A percentile compares a stretch with the other conserved stretches of the same genome.
Evolutionary conservation across 2,888 invertebrate genomes (phyloP).

Genomic region (Cephus spinipes): DNA sequence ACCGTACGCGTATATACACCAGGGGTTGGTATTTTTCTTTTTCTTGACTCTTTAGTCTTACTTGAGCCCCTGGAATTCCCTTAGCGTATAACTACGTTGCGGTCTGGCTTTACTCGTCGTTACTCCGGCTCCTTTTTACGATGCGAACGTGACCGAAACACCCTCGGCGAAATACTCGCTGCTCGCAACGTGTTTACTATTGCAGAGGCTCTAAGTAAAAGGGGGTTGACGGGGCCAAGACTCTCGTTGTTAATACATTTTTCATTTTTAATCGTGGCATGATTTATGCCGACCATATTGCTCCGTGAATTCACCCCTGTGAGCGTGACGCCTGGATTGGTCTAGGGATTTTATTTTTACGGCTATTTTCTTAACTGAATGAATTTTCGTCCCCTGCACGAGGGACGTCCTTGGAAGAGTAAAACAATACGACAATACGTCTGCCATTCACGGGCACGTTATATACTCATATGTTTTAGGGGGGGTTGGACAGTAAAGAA

Average conservation of each 20-base stretch:
- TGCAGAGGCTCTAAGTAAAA: conserved; percentile 35
- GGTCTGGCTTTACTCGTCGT: conserved; percentile 26
- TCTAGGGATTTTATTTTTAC: neutral
- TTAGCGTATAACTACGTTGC: neutral
- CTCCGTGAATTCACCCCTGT: neutral
- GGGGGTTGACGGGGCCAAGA: conserved; percentile 20
- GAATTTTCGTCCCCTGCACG: neutral
- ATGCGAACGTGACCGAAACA: conserved; percentile 37
- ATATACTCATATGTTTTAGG: neutral
- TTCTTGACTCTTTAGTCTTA: neutral
- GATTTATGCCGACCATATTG: conserved; percentile 40
- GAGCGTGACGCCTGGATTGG: neutral
- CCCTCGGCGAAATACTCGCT: conserved; percentile 26
- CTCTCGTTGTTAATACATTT: conserved; percentile 40
- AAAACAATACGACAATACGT: neutral
- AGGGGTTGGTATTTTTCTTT: neutral
- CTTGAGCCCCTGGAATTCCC: neutral
- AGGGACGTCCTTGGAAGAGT: neutral
- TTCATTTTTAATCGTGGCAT: conserved; percentile 50
- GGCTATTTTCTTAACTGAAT: neutral
- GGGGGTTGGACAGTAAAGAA: neutral
- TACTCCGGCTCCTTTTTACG: conserved; percentile 36
- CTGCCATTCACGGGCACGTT: neutral
- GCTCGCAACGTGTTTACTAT: conserved; percentile 36
- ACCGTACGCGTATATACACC: neutral